phyloP scores from a whole-genome alignment of 2,888 invertebrate species.

The Leptinotarsa juncta region DNA sequence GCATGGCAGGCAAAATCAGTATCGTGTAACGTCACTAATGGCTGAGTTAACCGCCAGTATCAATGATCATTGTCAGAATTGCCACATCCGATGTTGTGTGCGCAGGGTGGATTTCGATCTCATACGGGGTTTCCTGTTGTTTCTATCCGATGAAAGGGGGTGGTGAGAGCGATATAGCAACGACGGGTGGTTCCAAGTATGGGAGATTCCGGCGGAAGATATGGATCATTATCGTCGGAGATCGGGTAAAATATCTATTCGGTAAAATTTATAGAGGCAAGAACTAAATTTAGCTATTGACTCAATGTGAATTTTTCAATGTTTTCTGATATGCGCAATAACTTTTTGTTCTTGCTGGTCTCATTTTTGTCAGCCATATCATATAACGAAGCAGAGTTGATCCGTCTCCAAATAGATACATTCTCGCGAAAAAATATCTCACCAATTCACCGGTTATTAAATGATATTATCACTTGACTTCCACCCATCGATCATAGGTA shows the following conservation, averaged over 20 bases:
- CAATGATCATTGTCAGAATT: constrained; percentile 33
- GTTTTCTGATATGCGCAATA: too few species aligned
- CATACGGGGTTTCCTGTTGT: constrained; percentile 12
- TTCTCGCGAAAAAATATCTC: too few species aligned
- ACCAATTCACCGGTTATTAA: too few species aligned
- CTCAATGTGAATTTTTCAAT: too few species aligned
- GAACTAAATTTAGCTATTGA: too few species aligned
- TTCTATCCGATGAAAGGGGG: constrained; percentile 14
- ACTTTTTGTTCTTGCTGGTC: too few species aligned
- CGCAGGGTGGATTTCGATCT: constrained; percentile 12
- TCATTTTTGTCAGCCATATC: too few species aligned
- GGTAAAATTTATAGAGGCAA: too few species aligned
- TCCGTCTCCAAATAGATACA: too few species aligned
- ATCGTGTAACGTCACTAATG: constrained; percentile 22
- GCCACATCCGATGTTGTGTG: constrained; percentile 36
- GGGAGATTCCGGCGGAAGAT: constrained; percentile 8
- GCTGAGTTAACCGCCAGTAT: constrained; percentile 29
- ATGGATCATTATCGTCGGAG: constrained; percentile 4
- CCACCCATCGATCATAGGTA: too few species aligned
- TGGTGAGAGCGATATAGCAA: constrained; percentile 12
- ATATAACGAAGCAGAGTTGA: too few species aligned
- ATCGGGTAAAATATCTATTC: not conserved
- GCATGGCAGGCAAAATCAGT: constrained; percentile 11
- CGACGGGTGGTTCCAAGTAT: not conserved
- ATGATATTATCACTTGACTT: too few species aligned